Conservation (phyloP, 2,888 invertebrate species). For the Lasioglossum vierecki region DNA sequence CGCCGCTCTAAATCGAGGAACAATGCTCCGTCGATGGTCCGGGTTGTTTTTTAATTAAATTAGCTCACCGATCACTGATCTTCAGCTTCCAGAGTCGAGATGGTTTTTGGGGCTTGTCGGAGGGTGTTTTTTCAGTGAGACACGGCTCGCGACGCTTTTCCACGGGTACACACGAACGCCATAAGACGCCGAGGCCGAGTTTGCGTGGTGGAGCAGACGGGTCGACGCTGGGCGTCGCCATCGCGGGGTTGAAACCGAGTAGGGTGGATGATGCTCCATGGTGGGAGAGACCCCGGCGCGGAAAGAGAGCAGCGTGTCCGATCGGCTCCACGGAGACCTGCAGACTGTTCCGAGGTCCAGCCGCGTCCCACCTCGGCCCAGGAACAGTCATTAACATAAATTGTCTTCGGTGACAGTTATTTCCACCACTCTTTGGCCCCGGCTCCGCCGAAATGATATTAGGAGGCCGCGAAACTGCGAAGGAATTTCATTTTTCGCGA, state of each 20-base stretch:
- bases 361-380: slow-evolving; percentile 74
- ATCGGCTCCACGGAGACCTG: slow-evolving; percentile 78
- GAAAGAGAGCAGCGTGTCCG: slow-evolving; percentile 70
- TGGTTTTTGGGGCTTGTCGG: background rate
- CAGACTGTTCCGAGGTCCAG: slow-evolving; percentile 77
- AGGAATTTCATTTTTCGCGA: slow-evolving; percentile 10
- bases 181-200: slow-evolving; percentile 69
- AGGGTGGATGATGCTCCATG: slow-evolving; percentile 59
- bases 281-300: background rate
- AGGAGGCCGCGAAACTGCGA: background rate
- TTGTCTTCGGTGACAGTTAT: slow-evolving; percentile 87
- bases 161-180: slow-evolving; percentile 46
- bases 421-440: slow-evolving; percentile 73
- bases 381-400: slow-evolving; percentile 84
- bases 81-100: background rate
- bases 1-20: background rate
- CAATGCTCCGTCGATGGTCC: background rate
- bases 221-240: slow-evolving; percentile 82
- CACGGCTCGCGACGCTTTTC: slow-evolving; percentile 23
- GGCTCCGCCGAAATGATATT: slow-evolving; percentile 62
- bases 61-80: background rate
- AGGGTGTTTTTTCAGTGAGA: background rate
- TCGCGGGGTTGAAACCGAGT: slow-evolving; percentile 74
- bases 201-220: slow-evolving; percentile 73
- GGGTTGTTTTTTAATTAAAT: background rate